Conservation (phyloP, 92 coral and sea anemone species). For the Actinernus sp. region DNA sequence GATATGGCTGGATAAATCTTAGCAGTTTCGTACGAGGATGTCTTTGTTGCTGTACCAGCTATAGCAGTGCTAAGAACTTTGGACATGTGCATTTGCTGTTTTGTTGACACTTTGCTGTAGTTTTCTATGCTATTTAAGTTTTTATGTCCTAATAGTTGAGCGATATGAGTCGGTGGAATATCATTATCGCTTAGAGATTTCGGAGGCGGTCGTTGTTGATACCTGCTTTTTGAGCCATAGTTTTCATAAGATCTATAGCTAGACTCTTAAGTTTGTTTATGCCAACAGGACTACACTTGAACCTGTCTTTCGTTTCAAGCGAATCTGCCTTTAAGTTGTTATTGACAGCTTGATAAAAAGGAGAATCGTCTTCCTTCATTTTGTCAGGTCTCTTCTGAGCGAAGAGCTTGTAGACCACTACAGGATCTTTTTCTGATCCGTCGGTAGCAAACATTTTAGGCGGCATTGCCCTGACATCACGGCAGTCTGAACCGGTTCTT, state of each 20-base stretch:
- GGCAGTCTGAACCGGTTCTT: neutral
- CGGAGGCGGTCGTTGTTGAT: constrained; percentile 7
- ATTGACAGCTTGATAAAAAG: too few relatives aligned
- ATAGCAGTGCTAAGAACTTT: constrained; percentile 12
- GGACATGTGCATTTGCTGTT: constrained; percentile 32
- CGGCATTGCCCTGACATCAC: neutral
- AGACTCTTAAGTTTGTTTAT: constrained; percentile 6
- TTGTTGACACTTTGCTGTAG: too few relatives aligned
- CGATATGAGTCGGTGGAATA: constrained; percentile 21
- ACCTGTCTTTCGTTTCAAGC: constrained; percentile 9
- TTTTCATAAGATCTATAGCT: too few relatives aligned
- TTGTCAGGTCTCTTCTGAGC: too few relatives aligned
- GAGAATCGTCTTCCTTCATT: neutral
- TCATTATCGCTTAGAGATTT: constrained; percentile 1
- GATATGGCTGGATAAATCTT: too few relatives aligned
- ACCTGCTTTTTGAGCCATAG: neutral
- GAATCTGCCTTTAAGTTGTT: too few relatives aligned
- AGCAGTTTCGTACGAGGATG: constrained; percentile 20
- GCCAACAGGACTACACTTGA: constrained; percentile 8
- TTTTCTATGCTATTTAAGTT: too few relatives aligned
- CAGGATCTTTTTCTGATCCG: too few relatives aligned
- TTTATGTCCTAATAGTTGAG: constrained; percentile 15
- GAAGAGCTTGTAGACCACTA: too few relatives aligned
- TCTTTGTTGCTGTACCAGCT: constrained; percentile 12
- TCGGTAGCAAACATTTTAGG: too few relatives aligned